Base-by-base conservation (phyloP, 2,888 invertebrate genomes). In the Tetragnatha montana region DNA sequence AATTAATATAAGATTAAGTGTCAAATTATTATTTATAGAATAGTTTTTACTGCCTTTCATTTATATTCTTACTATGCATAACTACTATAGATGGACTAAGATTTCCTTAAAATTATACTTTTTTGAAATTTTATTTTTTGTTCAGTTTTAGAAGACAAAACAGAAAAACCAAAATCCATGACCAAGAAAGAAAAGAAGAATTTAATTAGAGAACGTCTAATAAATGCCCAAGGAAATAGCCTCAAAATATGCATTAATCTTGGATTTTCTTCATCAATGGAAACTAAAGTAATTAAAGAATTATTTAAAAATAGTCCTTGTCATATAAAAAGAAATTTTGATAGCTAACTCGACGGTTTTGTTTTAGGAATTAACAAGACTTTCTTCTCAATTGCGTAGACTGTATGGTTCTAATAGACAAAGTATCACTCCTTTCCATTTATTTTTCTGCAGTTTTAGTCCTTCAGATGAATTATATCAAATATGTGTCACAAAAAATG, bases 401-500 rank as follows among this genome's bases (percentile, higher is more conserved):
- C 84, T 93, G 60, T 93, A 93, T 91, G 93, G 93, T 4, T 92
- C 93, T 0, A 93, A 93, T 89, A 91, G 92, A 83, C 90, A 92
- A 8, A 91, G 93, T 74, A 87, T 86, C 8, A 87, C 91, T 7
- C 93, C 93, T 19, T 91, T 93, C 12, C 93, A 93, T 91, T 80
- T 93, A 8, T 92, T 92, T 91, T 92, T 93, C 35, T 92, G 93
- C 10, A 92, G 92, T 76, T 91, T 93, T n/a, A 85, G 92, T 10
- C 91, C 92, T 87, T 88, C 91, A n/a, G 92, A 92, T 81, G 85
- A 89, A 17, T 91, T 93, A 19, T 93, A 92, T 87, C 71, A 92
- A 35, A 92, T 93, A 70, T 93, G 93, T 91, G 90, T 92, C n/a
- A 91, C 92, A 51, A 93, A 93, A 88, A 93, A 93, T 91, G 92